phyloP scores from a whole-genome alignment of 2,113 vertebrate genomes.

The Sisor rabdophorus region DNA sequence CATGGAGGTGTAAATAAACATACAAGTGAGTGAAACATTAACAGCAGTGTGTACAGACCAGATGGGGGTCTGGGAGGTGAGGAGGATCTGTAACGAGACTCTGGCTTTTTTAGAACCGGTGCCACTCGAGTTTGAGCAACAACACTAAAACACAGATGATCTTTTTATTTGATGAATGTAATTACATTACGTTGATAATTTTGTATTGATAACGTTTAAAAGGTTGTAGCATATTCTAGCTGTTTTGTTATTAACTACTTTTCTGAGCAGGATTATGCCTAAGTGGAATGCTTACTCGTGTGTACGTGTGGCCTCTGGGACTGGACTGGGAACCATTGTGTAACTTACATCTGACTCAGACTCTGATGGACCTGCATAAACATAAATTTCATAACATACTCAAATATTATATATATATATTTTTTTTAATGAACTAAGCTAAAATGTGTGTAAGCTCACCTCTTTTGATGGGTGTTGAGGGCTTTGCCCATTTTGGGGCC shows the following conservation, averaged over 20 bases:
- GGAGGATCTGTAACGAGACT: slow-evolving; percentile 33
- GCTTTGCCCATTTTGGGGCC: slow-evolving; percentile 55
- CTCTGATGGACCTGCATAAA: slow-evolving; percentile 56
- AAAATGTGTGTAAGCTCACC: slow-evolving; percentile 39
- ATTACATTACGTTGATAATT: too few species aligned
- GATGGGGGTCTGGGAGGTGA: slow-evolving; percentile 53
- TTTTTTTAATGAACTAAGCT: not conserved
- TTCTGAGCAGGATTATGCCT: not conserved
- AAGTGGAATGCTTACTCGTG: slow-evolving; percentile 54
- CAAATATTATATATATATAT: not conserved
- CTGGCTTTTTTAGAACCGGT: slow-evolving; percentile 42
- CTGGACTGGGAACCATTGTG: slow-evolving; percentile 22
- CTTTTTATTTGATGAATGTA: too few species aligned
- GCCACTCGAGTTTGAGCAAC: slow-evolving; percentile 45
- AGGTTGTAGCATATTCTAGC: not conserved
- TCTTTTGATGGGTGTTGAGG: slow-evolving; percentile 39
- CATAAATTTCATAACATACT: not conserved
- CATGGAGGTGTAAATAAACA: not conserved
- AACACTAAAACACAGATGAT: slow-evolving; percentile 49
- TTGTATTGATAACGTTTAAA: too few species aligned
- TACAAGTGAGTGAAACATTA: not conserved
- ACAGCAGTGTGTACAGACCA: slow-evolving; percentile 49
- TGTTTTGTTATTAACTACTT: not conserved
- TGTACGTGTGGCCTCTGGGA: slow-evolving; percentile 42
- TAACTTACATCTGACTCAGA: slow-evolving; percentile 69